These are phyloP conservation scores for Sanderia malayensis DNA, from an alignment of 30 jellyfish, hydroid and myxozoan genomes.

Conservation along the genomic window DNA sequence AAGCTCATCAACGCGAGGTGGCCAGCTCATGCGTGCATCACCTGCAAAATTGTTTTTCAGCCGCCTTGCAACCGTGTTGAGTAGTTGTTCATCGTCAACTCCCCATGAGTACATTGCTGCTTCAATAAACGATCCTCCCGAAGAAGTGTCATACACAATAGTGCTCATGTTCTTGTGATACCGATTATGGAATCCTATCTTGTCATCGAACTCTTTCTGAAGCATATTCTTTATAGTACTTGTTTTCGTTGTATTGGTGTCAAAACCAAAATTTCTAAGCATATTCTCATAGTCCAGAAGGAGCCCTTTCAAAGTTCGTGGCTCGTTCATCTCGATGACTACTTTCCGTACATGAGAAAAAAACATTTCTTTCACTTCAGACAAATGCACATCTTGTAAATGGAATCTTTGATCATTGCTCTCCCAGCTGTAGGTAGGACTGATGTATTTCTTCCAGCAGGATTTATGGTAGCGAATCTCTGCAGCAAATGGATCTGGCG, in stretches of 20 bases:
- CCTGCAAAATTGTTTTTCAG: not conserved
- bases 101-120: constrained; percentile 40
- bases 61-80: constrained; percentile 25
- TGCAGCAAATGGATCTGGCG: constrained; percentile 45
- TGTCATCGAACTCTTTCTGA: constrained; percentile 17
- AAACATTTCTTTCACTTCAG: constrained; percentile 23
- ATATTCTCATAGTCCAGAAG: constrained; percentile 28
- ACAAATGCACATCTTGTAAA: not conserved
- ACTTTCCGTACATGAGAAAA: constrained; percentile 1
- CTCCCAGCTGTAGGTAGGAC: constrained; percentile 23
- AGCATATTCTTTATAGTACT: constrained; percentile 28
- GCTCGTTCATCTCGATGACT: constrained; percentile 7
- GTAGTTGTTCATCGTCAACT: constrained; percentile 28
- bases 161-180: constrained; percentile 32
- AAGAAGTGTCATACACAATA: constrained; percentile 12
- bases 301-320: constrained; percentile 6
- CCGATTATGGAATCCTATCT: constrained; percentile 40
- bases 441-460: constrained; percentile 18
- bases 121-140: constrained; percentile 25
- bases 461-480: constrained; percentile 5
- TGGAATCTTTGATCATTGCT: constrained; percentile 2
- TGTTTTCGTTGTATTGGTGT: constrained; percentile 4
- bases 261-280: constrained; percentile 24
- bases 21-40: constrained; percentile 5
- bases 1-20: not conserved